These are phyloP conservation scores for Lucilia cuprina DNA, from an alignment of 1,140 invertebrate genomes.

Conservation along the genomic window DNA sequence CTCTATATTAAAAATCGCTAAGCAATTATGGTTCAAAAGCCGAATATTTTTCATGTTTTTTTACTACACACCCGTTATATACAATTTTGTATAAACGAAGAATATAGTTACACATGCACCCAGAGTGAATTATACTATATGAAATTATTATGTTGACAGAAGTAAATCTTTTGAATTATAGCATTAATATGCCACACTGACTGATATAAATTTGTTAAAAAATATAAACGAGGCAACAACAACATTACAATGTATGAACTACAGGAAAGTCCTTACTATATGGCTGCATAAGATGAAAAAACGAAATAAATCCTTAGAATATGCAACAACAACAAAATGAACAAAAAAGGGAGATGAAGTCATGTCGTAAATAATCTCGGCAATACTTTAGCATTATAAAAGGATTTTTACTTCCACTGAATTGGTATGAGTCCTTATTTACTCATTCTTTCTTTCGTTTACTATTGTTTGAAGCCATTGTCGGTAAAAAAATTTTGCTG, in stretches of 20 bases:
- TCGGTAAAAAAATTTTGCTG: not conserved
- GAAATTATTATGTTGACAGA: conserved; percentile 62
- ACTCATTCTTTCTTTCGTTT: not conserved
- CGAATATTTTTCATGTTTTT: not conserved
- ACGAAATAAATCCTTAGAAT: not conserved
- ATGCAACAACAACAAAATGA: conserved; percentile 15
- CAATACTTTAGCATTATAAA: conserved; percentile 46
- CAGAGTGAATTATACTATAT: conserved; percentile 25
- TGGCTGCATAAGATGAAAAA: not conserved
- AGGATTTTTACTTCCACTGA: conserved; percentile 46
- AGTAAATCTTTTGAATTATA: conserved; percentile 63
- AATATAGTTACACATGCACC: not conserved
- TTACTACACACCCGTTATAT: not conserved
- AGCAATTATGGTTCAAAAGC: no score
- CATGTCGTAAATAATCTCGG: conserved; percentile 57
- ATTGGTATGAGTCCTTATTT: not conserved
- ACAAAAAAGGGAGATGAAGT: conserved; percentile 47
- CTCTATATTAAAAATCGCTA: no score
- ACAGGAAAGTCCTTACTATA: not conserved
- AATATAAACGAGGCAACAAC: not conserved
- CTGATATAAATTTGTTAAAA: conserved; percentile 36
- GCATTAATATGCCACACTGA: conserved; percentile 54
- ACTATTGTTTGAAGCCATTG: no score
- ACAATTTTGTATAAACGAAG: not conserved
- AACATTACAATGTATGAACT: not conserved